Evolutionary conservation across 2,888 invertebrate species (phyloP), one percentile per base, ranked within the genome.

Genomic region (Caenorhabditis imperialis): DNA sequence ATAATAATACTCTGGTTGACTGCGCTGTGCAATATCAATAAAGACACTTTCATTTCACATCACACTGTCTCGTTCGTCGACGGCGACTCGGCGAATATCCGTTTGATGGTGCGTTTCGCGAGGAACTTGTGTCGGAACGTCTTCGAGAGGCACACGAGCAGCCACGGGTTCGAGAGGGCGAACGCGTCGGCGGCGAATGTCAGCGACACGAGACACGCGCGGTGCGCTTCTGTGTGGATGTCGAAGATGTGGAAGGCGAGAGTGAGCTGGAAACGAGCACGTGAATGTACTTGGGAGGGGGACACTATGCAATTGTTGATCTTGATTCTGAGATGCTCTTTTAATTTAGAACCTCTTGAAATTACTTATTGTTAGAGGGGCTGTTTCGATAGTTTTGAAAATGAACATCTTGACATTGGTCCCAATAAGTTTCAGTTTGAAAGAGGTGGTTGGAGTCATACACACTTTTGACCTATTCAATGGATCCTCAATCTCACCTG

Each of bases 111-210:
- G 4, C 67, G 35, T 5, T 60, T 53, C 18, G 60, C 60, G 20
- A 69, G 47, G 25, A 74, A 74, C 27, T 74, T 67, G 2, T 53
- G 50, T 8, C 74, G 62, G 40, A 74, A 74, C n/a, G 62, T 69
- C 37, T 55, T 61, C 33, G 79, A 79, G 16, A 79, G 65, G 37
- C 61, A 57, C 20, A 79, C 60, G 3, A 79, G 61, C 7, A 79
- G 73, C 77, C 77, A 79, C 3, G 79, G 79, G 35, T 79, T 79
- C 10, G 69, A 79, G 10, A 79, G 60, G 25, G 79, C 79, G 23
- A 79, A 69, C 12, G 69, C 50, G 44, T 79, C 79, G 20, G 79
- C 79, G 2, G 73, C 71, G 8, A 75, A 37, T 8, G 77, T 73
- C 6, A 79, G 57, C 25, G 37, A 53, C 0, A 75, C 50, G 10